These are phyloP conservation scores for Clitarchus hookeri DNA, from an alignment of 2,888 invertebrate genomes.

Conservation along the genomic window DNA sequence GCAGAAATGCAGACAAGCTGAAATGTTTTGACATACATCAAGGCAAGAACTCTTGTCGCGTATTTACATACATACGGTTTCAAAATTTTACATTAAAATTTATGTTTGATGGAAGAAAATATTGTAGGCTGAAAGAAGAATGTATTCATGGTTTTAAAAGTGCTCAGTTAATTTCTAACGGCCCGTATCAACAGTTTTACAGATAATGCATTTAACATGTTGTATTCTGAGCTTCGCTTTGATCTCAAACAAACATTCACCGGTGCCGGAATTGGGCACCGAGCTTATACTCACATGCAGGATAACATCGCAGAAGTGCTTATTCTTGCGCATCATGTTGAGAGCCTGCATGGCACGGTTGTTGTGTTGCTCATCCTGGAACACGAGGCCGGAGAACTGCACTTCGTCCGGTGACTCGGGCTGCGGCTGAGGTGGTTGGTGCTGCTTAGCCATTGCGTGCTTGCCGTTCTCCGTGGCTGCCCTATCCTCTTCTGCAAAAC, in stretches of 20 bases:
- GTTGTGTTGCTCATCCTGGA: slow-evolving; percentile 63
- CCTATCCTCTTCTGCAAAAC: neutral
- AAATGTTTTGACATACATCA: too few species aligned
- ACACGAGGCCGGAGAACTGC: slow-evolving; percentile 52
- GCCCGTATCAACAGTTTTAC: too few species aligned
- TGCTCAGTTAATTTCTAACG: too few species aligned
- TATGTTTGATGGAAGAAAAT: too few species aligned
- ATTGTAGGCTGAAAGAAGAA: too few species aligned
- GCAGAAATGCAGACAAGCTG: too few species aligned
- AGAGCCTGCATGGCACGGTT: slow-evolving; percentile 67
- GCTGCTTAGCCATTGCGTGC: neutral
- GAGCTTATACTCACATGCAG: slow-evolving; percentile 77
- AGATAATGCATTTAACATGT: neutral
- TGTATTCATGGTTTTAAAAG: too few species aligned
- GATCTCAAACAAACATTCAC: neutral
- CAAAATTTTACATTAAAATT: too few species aligned
- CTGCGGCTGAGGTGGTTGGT: neutral
- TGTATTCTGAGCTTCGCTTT: neutral
- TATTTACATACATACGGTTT: too few species aligned
- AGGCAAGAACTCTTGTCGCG: too few species aligned
- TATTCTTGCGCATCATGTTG: slow-evolving; percentile 79
- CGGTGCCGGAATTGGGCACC: too few species aligned
- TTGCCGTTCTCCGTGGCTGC: neutral
- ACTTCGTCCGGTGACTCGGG: slow-evolving; percentile 7
- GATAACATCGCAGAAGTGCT: slow-evolving; percentile 85